Conservation (phyloP, 1,140 invertebrate species). For the Trissolcus basalis region DNA sequence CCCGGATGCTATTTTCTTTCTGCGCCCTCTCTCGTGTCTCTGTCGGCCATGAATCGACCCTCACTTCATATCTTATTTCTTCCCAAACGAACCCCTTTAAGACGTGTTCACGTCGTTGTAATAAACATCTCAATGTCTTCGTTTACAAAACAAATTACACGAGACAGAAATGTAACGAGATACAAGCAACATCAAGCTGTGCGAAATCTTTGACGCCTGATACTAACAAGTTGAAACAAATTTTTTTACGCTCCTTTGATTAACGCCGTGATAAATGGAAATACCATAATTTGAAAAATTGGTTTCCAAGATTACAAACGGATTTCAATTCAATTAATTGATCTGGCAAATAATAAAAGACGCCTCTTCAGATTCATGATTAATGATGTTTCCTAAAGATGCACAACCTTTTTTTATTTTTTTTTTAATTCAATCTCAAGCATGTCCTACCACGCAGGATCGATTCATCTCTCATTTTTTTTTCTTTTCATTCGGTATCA, state of each 20-base stretch:
- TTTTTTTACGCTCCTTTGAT: background rate
- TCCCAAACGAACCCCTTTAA: constrained; percentile 53
- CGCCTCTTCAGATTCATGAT: too few relatives aligned
- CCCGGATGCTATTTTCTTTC: constrained; percentile 58
- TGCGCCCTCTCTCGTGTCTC: constrained; percentile 50
- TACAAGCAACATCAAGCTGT: background rate
- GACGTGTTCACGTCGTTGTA: constrained; percentile 46
- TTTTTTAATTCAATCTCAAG: too few relatives aligned
- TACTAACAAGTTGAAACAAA: background rate
- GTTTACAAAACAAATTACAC: constrained; percentile 48
- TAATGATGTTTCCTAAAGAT: too few relatives aligned
- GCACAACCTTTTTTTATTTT: too few relatives aligned
- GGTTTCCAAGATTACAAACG: too few relatives aligned
- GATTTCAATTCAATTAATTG: too few relatives aligned
- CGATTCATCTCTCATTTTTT: too few relatives aligned
- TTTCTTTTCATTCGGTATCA: too few relatives aligned
- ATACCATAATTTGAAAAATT: too few relatives aligned
- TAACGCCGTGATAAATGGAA: too few relatives aligned
- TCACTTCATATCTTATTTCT: constrained; percentile 56
- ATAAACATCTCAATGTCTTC: constrained; percentile 57
- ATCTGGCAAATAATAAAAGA: too few relatives aligned
- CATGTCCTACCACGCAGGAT: too few relatives aligned
- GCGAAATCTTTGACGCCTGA: constrained; percentile 1
- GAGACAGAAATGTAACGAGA: constrained; percentile 18
- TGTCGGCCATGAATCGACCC: constrained; percentile 46